phyloP scores from a whole-genome alignment of 2,113 vertebrate species.

The Burhinus oedicnemus region DNA sequence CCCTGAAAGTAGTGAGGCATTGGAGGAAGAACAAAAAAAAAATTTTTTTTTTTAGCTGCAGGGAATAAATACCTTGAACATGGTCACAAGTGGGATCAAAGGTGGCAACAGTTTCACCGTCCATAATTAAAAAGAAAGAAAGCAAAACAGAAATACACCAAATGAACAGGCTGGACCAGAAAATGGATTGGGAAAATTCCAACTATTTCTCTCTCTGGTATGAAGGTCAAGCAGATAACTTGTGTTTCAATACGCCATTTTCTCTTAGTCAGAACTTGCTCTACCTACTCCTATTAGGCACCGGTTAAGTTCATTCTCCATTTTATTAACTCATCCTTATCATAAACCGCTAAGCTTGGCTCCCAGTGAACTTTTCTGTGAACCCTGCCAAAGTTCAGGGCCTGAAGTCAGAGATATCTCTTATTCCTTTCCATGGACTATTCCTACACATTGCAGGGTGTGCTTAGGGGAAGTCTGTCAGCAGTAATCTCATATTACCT shows the following conservation, averaged over 20 bases:
- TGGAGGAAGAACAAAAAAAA: neutral
- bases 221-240: neutral
- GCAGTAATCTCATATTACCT: slow-evolving; percentile 38
- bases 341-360: neutral
- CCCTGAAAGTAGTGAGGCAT: slow-evolving; percentile 34
- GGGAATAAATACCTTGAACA: neutral
- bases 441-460: neutral
- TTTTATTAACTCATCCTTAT: neutral
- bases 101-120: neutral
- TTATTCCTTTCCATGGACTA: neutral
- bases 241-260: slow-evolving; percentile 5
- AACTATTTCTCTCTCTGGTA: neutral
- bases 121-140: neutral
- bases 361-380: neutral
- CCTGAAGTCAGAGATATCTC: neutral
- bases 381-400: neutral
- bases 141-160: neutral
- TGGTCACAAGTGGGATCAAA: neutral
- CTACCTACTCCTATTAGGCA: neutral
- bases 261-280: neutral
- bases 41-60: neutral
- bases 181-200: neutral
- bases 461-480: slow-evolving; percentile 14
- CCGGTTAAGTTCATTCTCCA: neutral
- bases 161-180: neutral